Evolutionary conservation across 2,888 invertebrate genomes (phyloP).

Genomic region (Phymatocera aterrima): DNA sequence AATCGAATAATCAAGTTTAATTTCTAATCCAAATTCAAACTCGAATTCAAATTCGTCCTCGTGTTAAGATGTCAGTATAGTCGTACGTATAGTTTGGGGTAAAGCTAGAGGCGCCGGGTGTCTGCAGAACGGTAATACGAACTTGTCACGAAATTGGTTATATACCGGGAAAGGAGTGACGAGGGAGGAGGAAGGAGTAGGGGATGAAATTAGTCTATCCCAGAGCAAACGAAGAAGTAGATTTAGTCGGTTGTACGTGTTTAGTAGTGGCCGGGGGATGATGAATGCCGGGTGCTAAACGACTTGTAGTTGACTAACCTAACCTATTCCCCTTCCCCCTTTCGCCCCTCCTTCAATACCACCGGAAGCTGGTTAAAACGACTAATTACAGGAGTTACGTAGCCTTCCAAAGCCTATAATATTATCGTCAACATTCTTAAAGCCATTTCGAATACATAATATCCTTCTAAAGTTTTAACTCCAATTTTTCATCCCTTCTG

Average conservation of each 20-base stretch:
- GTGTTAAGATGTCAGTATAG: too few relatives aligned
- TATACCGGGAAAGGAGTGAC: too few relatives aligned
- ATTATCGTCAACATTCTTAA: slow-evolving; percentile 23
- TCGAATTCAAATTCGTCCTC: too few relatives aligned
- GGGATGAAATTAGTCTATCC: slow-evolving; percentile 16
- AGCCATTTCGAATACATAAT: background rate
- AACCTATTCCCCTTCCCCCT: too few relatives aligned
- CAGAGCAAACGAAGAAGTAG: background rate
- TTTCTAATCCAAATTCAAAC: too few relatives aligned
- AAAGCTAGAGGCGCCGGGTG: too few relatives aligned
- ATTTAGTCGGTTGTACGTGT: background rate
- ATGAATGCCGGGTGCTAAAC: slow-evolving; percentile 30
- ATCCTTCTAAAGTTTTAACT: background rate
- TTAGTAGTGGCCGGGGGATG: slow-evolving; percentile 20
- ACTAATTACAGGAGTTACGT: slow-evolving; percentile 37
- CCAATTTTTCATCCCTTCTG: background rate
- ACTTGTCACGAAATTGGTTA: slow-evolving; percentile 2
- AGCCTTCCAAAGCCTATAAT: slow-evolving; percentile 2
- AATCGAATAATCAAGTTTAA: too few relatives aligned
- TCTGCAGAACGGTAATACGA: background rate
- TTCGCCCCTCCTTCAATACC: slow-evolving; percentile 20
- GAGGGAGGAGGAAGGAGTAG: too few relatives aligned
- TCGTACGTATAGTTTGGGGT: too few relatives aligned
- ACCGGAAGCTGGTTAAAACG: slow-evolving; percentile 34
- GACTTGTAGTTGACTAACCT: too few relatives aligned